Conservation (phyloP, 2,113 vertebrate genomes). For the Scytalopus superciliaris region DNA sequence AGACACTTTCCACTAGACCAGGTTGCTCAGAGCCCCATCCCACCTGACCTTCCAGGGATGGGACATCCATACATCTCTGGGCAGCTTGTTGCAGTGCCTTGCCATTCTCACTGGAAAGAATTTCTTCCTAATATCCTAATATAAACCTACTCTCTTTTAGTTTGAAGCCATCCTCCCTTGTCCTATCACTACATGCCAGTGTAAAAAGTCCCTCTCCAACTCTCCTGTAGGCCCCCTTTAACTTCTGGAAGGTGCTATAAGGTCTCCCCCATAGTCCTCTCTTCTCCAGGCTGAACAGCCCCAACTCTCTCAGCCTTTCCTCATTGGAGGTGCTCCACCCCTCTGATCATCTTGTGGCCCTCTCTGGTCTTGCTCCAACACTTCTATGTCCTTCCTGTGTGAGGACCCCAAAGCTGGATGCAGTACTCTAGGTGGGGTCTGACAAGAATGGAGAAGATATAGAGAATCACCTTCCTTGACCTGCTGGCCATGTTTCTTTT, state of each 20-base stretch:
- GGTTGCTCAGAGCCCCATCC: neutral
- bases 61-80: neutral
- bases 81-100: neutral
- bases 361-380: neutral
- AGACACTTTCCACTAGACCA: neutral
- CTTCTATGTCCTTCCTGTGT: neutral
- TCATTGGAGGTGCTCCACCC: neutral
- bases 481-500: neutral
- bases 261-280: neutral
- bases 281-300: neutral
- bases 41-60: neutral
- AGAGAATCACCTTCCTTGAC: neutral
- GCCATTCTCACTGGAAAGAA: neutral
- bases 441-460: neutral
- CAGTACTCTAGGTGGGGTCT: neutral
- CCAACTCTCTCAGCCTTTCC: neutral
- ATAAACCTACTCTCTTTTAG: neutral
- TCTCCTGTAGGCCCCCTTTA: neutral
- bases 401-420: neutral
- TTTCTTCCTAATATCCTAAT: neutral
- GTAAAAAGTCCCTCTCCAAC: neutral
- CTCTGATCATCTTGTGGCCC: neutral
- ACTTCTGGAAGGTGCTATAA: neutral
- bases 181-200: neutral
- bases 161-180: neutral